phyloP scores from a whole-genome alignment of 2,797 vertebrate species.

The Prunella strophiata region DNA sequence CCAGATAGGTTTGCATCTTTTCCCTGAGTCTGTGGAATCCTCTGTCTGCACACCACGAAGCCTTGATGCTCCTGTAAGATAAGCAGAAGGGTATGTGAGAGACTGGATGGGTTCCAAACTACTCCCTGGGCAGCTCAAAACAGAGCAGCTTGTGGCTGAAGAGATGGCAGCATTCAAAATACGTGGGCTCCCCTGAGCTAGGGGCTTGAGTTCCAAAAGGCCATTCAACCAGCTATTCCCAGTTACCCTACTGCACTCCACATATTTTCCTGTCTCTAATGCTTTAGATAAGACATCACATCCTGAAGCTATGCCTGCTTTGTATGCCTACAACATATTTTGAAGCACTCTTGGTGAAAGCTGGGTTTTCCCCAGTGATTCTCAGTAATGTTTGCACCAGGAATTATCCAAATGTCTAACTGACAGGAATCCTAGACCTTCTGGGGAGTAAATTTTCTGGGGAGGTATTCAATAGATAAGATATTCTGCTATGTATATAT shows the following conservation, averaged over 20 bases:
- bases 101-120: neutral
- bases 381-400: neutral
- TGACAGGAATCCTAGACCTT: neutral
- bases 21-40: neutral
- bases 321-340: neutral
- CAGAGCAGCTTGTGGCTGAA: neutral
- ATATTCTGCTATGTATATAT: neutral
- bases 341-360: neutral
- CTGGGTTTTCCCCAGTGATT: neutral
- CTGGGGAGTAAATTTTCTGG: neutral
- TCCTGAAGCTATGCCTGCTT: neutral
- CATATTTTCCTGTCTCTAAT: neutral
- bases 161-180: neutral
- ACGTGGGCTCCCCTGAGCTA: neutral
- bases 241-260: neutral
- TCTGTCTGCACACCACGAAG: neutral
- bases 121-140: neutral
- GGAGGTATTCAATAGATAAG: neutral
- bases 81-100: neutral
- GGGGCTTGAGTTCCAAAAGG: neutral
- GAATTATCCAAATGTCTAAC: constrained; percentile 3
- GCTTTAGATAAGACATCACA: neutral
- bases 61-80: neutral
- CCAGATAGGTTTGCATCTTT: neutral
- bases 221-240: neutral